Base-by-base conservation (phyloP, 2,113 vertebrate species). In the Coreoperca whiteheadi region DNA sequence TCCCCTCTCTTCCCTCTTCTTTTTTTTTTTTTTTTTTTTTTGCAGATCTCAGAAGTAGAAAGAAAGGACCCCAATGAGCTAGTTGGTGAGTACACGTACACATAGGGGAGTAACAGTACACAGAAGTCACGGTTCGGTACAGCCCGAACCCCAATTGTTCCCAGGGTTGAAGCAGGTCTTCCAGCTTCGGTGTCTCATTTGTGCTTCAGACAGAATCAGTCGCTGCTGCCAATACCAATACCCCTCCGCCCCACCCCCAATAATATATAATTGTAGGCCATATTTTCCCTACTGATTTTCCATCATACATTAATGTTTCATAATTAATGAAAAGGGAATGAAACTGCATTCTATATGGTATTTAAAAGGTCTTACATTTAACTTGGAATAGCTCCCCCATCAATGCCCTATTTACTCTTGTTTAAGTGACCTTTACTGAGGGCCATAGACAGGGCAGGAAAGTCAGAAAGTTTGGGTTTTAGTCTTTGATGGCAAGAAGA, bases 61-160 rank as follows among this genome's bases (percentile, higher is more conserved):
- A 97, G 94, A 61, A 96, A 95, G 88, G 98, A 99, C 84, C 98
- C 98, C 67, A 97, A 99, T 91, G 98, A 99, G 72, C 93, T 99
- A 20, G 98, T 99, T 83, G 98, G 98, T 99, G 88, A 97, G 98
- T 92, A 23, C 0, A 73, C n/a, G 48, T 0, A 76, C n/a, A 65
- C 9, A 30, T 25, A 43, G 32, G 32, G 32, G 32, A 4, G 32
- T 34, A 34, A 34, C 32, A 5, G 32, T 34, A 34, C 32, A 34
- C 32, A 34, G 32, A 34, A 34, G 32, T 34, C 32, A 34, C 32
- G 32, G 32, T 34, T 34, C 32, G 32, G 32, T 34, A 34, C 32
- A 34, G 32, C 6, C 32, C 32, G 32, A 34, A 34, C 32, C 32
- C 32, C 4, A 34, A 34, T 34, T 34, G 4, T 34, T 34, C 32